A percentile compares a stretch with the other conserved stretches of the same genome.
Evolutionary conservation across 2,888 invertebrate species (phyloP).

Genomic region (Cinara cedri): DNA sequence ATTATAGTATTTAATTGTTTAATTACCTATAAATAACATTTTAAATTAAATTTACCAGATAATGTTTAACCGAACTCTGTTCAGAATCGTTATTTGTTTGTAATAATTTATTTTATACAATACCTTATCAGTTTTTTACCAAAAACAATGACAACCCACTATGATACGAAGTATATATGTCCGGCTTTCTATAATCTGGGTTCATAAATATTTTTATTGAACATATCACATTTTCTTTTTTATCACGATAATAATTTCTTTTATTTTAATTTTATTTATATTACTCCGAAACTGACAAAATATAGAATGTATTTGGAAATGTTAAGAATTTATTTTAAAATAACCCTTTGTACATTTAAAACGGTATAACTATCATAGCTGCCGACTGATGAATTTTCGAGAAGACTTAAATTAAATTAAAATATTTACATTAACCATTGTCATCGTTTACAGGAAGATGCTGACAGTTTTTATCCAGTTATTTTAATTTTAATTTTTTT

Average conservation of each 20-base stretch:
- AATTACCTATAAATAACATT: no score
- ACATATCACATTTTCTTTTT: not conserved
- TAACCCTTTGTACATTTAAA: not conserved
- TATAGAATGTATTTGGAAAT: not conserved
- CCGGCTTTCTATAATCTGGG: no score
- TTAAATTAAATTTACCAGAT: no score
- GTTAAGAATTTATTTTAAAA: slow-evolving; percentile 4
- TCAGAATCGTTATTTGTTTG: no score
- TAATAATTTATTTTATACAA: no score
- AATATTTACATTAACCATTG: slow-evolving; percentile 38
- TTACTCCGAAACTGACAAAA: not conserved
- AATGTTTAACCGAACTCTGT: no score
- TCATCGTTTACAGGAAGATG: slow-evolving; percentile 2
- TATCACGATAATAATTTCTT: not conserved
- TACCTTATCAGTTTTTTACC: no score
- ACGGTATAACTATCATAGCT: slow-evolving; percentile 3
- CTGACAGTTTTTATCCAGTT: slow-evolving; percentile 32
- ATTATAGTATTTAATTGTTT: no score
- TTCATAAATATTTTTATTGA: no score
- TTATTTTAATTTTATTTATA: not conserved
- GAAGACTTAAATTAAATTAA: slow-evolving; percentile 42
- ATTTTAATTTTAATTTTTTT: not conserved
- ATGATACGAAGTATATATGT: no score
- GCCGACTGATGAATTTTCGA: slow-evolving; percentile 22
- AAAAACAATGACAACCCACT: no score